A percentile compares a stretch with the other conserved stretches of the same genome.
phyloP scores from a whole-genome alignment of 2,888 invertebrate genomes.

The Elegia similella region DNA sequence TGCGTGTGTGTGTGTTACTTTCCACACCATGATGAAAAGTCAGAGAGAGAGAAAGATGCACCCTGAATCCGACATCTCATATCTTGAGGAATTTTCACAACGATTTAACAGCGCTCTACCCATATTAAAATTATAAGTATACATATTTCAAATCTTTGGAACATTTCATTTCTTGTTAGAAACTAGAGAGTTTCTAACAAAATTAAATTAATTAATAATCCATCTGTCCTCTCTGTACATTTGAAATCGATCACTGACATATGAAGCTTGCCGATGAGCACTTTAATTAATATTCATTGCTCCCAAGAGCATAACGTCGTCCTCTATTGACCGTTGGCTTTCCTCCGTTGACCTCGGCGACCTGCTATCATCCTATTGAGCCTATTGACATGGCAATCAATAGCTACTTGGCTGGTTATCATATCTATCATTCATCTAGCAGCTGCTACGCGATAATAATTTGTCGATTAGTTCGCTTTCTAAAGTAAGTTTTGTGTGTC shows the following conservation, averaged over 20 bases:
- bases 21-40: too few species aligned
- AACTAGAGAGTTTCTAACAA: background rate
- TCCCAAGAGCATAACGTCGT: constrained; percentile 60
- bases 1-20: too few species aligned
- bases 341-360: constrained; percentile 59
- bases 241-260: constrained; percentile 8
- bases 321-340: constrained; percentile 68
- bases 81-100: too few species aligned
- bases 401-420: constrained; percentile 26
- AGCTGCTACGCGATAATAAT: background rate
- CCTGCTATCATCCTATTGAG: constrained; percentile 62
- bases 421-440: background rate
- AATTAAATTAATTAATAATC: background rate
- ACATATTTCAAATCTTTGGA: too few species aligned
- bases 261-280: constrained; percentile 38
- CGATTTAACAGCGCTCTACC: background rate
- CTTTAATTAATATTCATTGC: constrained; percentile 66
- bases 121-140: too few species aligned
- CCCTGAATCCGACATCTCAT: too few species aligned
- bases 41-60: too few species aligned
- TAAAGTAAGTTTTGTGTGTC: too few species aligned
- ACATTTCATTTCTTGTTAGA: too few species aligned
- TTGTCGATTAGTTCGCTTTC: too few species aligned
- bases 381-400: constrained; percentile 50
- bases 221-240: background rate